Evolutionary conservation across 2,888 invertebrate species (phyloP), one percentile per base, ranked within the genome.

Genomic region (Drosophila putrida): DNA sequence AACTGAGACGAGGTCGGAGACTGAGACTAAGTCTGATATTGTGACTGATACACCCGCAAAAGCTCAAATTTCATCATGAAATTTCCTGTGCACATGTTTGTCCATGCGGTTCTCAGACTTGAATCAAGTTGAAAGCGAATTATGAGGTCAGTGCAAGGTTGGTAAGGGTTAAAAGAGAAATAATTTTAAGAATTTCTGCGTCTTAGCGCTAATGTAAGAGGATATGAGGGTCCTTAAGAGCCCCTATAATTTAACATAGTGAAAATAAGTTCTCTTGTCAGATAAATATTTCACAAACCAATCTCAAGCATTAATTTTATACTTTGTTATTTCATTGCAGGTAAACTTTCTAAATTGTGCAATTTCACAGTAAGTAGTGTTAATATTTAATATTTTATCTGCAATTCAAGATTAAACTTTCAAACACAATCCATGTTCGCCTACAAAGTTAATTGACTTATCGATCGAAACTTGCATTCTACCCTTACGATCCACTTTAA

Each of bases 131-230:
- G 84, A 79, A 71, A 47, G 59, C 64, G 82, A 85, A 85, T 66
- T 74, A 71, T 72, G 80, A 77, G 82, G 82, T 82, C 82, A 82
- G 77, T 68, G 62, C 46, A 41, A 55, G 72, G 74, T 62, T 62
- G 51, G 13, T 2, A 25, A 13, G 54, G 54, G 54, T 54, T 33
- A 33, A 41, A 1, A n/a, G 4, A 15, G 43, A 61, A 39, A 38
- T 35, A 60, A 4, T 20, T 53, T n/a, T 4, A 53, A 20, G 20
- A n/a, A 27, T 54, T 35, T 27, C 6, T 65, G 76, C 50, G 66
- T 64, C 80, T 85, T 82, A 86, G 73, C 69, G 57, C 39, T 82
- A 86, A 82, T 75, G 83, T 82, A 82, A 82, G 72, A 10, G 65
- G 80, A 82, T 82, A 80, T 69, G 65, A 66, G 66, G 71, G 74